Conservation (phyloP, 2,888 invertebrate genomes). For the Frankliniella fusca region DNA sequence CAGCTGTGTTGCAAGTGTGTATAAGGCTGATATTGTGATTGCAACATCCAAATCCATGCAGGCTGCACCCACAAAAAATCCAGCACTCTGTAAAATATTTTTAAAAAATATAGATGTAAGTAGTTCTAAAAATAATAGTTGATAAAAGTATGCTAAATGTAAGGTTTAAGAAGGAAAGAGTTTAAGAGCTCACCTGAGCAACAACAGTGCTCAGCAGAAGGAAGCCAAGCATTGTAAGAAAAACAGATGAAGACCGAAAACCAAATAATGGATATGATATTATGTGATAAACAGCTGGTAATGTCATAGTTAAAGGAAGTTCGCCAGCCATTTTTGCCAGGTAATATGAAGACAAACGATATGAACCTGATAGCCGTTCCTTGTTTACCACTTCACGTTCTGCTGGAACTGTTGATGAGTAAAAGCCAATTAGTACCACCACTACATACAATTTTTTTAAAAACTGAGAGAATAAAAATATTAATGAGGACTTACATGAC, state of each 20-base stretch:
- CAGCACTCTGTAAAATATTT: slow-evolving; percentile 57
- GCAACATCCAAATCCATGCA: slow-evolving; percentile 73
- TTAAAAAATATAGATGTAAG: slow-evolving; percentile 8
- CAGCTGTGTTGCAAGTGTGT: slow-evolving; percentile 70
- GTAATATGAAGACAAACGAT: slow-evolving; percentile 74
- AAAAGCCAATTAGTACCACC: slow-evolving; percentile 2
- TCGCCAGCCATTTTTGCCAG: slow-evolving; percentile 78
- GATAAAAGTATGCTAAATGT: slow-evolving; percentile 19
- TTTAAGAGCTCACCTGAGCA: slow-evolving; percentile 55
- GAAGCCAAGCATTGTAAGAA: slow-evolving; percentile 64
- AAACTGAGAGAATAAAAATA: slow-evolving; percentile 1
- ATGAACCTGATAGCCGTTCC: slow-evolving; percentile 72
- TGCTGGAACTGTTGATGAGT: slow-evolving; percentile 61
- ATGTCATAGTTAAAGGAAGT: slow-evolving; percentile 66
- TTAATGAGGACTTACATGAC: slow-evolving; percentile 61
- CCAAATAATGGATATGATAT: slow-evolving; percentile 75
- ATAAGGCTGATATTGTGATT: slow-evolving; percentile 70
- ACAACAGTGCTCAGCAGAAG: slow-evolving; percentile 67
- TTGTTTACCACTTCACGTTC: slow-evolving; percentile 76
- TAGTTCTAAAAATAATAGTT: slow-evolving; percentile 21
- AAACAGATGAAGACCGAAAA: slow-evolving; percentile 60
- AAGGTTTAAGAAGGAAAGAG: slow-evolving; percentile 33
- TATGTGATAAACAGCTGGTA: slow-evolving; percentile 70
- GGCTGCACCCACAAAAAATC: slow-evolving; percentile 72
- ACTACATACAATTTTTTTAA: slow-evolving; percentile 7